Base-by-base conservation (phyloP, 2,113 vertebrate species). In the Ciconia stormi region DNA sequence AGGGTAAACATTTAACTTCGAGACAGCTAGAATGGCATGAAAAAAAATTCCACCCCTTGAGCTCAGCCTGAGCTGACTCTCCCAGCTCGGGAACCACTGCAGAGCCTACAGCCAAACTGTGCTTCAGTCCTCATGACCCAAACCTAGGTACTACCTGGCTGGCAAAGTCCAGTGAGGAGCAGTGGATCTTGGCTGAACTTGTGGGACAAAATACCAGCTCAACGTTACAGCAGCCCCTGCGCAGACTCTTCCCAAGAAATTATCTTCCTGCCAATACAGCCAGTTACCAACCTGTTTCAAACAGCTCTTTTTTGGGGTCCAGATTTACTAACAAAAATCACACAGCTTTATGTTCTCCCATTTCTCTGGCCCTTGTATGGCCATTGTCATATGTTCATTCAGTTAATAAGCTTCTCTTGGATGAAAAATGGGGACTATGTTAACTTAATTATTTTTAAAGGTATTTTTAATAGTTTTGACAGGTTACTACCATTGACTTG, bases 171-270 rank as follows among this genome's bases (percentile, higher is more conserved):
- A 55, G 46, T 3, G 5, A 71, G 22, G 38, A 40, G 19, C 70
- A 87, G 14, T 4, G 23, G 21, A 72, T 17, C 40, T 65, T 25
- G 53, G 46, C 55, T 81, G 32, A 90, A 62, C 29, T 3, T 30
- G 10, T 61, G 70, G 46, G 53, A 80, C 21, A 72, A 66, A 82
- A 90, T 3, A 69, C 7, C 30, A 72, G 36, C 34, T 70, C 6
- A 0, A 1, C 0, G 0, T 20, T 42, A 72, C 11, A 79, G 61
- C n/a, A 93, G 65, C 3, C 18, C 56, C 20, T 56, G 52, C 4
- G 4, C 29, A 82, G n/a, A 30, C 21, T 63, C 20, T 21, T 87
- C 30, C 38, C 30, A 32, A 63, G 3, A 82, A 82, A 88, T 2
- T 16, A 15, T 49, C 74, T 49, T 91, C 69, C 73, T 71, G 44